A percentile compares a stretch with the other conserved stretches of the same genome.
Conservation (phyloP, 2,113 vertebrate genomes). For the Erinaceus europaeus region DNA sequence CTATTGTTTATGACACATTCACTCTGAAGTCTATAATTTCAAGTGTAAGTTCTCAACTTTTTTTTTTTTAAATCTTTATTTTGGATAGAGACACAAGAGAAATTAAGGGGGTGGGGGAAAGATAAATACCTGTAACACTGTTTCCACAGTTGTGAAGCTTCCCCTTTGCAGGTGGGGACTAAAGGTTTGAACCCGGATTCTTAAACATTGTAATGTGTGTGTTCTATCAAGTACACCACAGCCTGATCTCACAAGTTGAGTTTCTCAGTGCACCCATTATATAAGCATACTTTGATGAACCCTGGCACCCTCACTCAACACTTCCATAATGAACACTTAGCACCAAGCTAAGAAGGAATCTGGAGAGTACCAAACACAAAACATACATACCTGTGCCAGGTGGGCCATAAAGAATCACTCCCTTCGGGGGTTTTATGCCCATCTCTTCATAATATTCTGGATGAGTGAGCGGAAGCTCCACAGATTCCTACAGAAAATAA, state of each 20-base stretch:
- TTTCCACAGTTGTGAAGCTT: too few species aligned
- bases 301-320: background rate
- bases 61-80: too few species aligned
- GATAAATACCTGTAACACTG: too few species aligned
- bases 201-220: too few species aligned
- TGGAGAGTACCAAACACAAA: background rate
- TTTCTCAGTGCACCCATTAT: background rate
- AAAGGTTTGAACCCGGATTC: too few species aligned
- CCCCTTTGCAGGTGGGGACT: too few species aligned
- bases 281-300: background rate
- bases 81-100: too few species aligned
- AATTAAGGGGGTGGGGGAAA: too few species aligned
- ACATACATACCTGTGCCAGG: slow-evolving; percentile 95
- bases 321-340: background rate
- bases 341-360: background rate
- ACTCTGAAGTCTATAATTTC: background rate
- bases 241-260: background rate
- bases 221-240: too few species aligned
- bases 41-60: too few species aligned
- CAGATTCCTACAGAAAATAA: slow-evolving; percentile 89
- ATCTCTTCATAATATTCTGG: slow-evolving; percentile 99
- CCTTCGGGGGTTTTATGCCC: slow-evolving; percentile 99
- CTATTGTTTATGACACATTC: background rate
- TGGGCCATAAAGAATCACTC: slow-evolving; percentile 96
- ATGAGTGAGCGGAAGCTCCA: slow-evolving; percentile 97